phyloP scores from a whole-genome alignment of 2,113 vertebrate genomes.

The Melozone crissalis region DNA sequence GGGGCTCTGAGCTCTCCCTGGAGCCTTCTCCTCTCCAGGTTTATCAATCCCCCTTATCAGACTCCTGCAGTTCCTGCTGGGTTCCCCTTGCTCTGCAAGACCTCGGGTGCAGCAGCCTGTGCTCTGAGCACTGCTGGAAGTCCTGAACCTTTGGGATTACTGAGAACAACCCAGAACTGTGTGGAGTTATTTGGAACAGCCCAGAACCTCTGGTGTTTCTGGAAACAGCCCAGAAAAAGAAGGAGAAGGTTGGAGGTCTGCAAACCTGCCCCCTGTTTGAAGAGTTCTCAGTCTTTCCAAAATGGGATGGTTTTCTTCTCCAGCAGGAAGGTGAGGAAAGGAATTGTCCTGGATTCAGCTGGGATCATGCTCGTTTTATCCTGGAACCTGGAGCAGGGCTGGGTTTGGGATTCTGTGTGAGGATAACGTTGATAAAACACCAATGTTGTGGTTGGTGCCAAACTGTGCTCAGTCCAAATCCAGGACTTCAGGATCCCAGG shows the following conservation, averaged over 20 bases:
- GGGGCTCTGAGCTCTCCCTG: background rate
- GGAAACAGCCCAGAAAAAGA: background rate
- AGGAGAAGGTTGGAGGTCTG: background rate
- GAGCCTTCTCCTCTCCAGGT: background rate
- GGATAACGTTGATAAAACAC: background rate
- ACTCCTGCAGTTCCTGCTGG: background rate
- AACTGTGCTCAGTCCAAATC: background rate
- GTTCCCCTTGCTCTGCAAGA: background rate
- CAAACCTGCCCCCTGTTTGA: background rate
- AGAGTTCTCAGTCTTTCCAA: background rate
- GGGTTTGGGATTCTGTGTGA: background rate
- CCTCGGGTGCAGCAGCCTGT: background rate
- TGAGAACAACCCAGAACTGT: background rate
- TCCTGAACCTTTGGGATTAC: background rate
- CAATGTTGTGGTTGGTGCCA: background rate
- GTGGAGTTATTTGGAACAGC: background rate
- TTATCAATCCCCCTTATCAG: background rate
- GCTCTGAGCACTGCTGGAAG: background rate
- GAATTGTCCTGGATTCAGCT: background rate
- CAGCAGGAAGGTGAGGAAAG: background rate
- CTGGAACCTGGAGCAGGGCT: background rate
- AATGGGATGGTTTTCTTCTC: background rate
- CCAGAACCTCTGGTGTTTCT: background rate
- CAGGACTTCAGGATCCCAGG: background rate
- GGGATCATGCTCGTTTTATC: background rate